Evolutionary conservation across 2,888 invertebrate genomes (phyloP).

Genomic region (Apamea epomidion): DNA sequence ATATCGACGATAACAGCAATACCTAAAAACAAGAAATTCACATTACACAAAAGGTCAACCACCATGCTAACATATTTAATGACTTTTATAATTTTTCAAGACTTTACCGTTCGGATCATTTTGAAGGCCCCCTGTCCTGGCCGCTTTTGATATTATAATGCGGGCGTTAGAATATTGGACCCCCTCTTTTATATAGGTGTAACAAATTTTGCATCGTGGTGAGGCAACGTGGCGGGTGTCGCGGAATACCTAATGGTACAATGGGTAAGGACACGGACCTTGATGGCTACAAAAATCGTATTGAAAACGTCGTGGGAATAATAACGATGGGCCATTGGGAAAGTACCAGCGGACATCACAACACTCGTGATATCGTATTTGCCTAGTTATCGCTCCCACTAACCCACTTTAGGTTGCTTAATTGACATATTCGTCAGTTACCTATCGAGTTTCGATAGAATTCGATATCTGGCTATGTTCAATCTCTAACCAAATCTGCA

Average conservation of each 20-base stretch:
- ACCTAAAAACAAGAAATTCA: constrained; percentile 76
- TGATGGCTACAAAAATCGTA: constrained; percentile 89
- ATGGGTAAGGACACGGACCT: constrained; percentile 88
- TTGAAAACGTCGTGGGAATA: constrained; percentile 88
- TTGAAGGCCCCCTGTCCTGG: constrained; percentile 77
- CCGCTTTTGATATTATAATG: constrained; percentile 85
- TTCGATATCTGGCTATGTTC: not conserved
- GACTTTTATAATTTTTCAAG: constrained; percentile 25
- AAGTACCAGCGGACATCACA: constrained; percentile 75
- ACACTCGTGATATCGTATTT: constrained; percentile 72
- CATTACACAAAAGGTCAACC: constrained; percentile 17
- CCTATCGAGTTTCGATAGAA: not conserved
- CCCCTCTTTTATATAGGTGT: constrained; percentile 90
- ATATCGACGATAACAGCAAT: constrained; percentile 74
- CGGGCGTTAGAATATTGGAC: constrained; percentile 85
- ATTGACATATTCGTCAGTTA: constrained; percentile 47
- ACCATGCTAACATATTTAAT: constrained; percentile 31
- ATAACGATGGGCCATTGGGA: constrained; percentile 85
- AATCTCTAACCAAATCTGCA: constrained; percentile 21
- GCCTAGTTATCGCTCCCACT: constrained; percentile 68
- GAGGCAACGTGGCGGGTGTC: constrained; percentile 86
- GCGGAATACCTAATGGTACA: constrained; percentile 88
- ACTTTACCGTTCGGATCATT: constrained; percentile 82
- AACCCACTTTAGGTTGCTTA: constrained; percentile 56
- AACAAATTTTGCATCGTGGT: constrained; percentile 89